These are phyloP conservation scores for Folsomia candida DNA, from an alignment of 2,888 invertebrate species.

Conservation along the genomic window DNA sequence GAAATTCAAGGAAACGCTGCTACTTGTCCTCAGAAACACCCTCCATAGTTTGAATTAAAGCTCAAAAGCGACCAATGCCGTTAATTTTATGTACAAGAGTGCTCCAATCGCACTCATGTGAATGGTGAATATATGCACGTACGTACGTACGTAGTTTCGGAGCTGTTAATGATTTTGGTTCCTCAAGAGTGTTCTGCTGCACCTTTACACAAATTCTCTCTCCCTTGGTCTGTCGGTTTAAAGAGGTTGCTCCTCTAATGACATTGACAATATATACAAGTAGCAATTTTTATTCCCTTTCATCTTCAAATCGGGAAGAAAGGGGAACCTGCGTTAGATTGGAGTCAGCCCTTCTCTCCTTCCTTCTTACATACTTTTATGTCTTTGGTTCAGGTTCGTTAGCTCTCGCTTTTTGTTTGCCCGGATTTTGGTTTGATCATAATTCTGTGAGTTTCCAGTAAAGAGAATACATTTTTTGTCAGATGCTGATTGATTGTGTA, in stretches of 20 bases:
- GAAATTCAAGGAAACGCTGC: background rate
- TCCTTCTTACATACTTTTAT: background rate
- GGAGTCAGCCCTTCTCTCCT: conserved; percentile 3
- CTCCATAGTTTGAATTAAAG: background rate
- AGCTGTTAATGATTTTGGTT: background rate
- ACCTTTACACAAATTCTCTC: background rate
- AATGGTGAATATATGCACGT: background rate
- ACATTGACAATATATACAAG: background rate
- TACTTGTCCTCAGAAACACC: background rate
- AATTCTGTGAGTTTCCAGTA: conserved; percentile 40
- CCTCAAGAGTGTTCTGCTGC: background rate
- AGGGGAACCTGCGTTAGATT: conserved; percentile 2
- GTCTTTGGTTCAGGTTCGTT: conserved; percentile 16
- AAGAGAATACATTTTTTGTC: conserved; percentile 29
- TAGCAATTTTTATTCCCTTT: conserved; percentile 9
- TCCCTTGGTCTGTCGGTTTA: background rate
- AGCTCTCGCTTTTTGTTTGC: conserved; percentile 7
- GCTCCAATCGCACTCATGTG: background rate
- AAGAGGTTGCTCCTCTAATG: background rate
- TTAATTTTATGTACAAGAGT: conserved; percentile 4
- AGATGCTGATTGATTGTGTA: conserved; percentile 38
- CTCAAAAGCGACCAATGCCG: conserved; percentile 1
- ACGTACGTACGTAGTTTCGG: background rate
- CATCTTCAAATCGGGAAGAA: conserved; percentile 2
- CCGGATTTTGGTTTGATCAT: conserved; percentile 20